Evolutionary conservation across 30 jellyfish, hydroid and myxozoan genomes (phyloP).

Genomic region (Morbakka virulenta): DNA sequence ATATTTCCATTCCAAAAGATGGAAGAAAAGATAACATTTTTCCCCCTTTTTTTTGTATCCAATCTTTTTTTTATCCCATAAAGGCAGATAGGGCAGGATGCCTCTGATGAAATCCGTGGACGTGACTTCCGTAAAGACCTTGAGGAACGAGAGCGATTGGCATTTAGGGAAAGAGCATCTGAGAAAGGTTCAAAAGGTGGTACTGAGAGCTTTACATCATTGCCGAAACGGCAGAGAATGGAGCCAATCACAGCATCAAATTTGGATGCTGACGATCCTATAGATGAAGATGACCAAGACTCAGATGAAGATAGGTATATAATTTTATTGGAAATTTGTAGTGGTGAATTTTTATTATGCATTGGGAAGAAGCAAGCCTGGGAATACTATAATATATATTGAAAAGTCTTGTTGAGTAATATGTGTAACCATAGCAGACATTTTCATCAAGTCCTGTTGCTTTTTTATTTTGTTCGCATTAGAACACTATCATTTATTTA

Average conservation of each 20-base stretch:
- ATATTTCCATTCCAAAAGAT: background rate
- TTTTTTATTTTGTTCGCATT: no score
- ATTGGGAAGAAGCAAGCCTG: no score
- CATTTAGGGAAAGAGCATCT: conserved; percentile 58
- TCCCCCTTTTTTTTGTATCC: background rate
- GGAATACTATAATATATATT: no score
- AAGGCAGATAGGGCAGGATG: conserved; percentile 94
- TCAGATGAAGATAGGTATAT: conserved; percentile 60
- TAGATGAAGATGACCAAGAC: conserved; percentile 77
- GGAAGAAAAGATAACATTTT: background rate
- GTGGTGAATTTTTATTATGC: no score
- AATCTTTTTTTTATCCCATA: no score
- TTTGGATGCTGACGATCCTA: conserved; percentile 91
- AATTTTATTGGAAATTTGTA: background rate
- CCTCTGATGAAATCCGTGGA: conserved; percentile 78
- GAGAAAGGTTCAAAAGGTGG: conserved; percentile 45
- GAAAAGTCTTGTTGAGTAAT: no score
- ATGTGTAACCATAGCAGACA: no score
- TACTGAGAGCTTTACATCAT: conserved; percentile 60
- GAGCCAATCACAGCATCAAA: conserved; percentile 68
- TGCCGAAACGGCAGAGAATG: conserved; percentile 68
- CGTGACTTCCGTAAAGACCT: conserved; percentile 84
- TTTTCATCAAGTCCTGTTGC: no score
- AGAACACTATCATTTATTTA: no score
- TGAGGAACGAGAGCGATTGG: conserved; percentile 76